phyloP scores from a whole-genome alignment of 2,888 invertebrate species.

The Capitulum mitella region DNA sequence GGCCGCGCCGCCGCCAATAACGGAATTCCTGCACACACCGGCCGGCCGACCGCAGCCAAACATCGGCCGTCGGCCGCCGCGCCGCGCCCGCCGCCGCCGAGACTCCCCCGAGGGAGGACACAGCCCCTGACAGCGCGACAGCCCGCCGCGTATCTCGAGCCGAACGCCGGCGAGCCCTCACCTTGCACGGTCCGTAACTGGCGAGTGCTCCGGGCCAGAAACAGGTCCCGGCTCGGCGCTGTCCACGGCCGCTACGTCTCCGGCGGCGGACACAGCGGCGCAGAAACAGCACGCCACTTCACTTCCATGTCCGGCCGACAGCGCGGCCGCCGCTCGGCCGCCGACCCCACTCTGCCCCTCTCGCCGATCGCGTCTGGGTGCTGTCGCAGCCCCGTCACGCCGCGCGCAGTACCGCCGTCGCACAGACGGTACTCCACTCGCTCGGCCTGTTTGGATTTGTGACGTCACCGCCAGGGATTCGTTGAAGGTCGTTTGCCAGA shows the following conservation, averaged over 20 bases:
- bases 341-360: background rate
- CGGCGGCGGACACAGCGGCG: background rate
- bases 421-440: slow-evolving; percentile 19
- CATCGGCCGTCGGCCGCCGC: background rate
- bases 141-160: too few relatives aligned
- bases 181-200: background rate
- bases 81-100: background rate
- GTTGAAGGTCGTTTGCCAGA: slow-evolving; percentile 24
- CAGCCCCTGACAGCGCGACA: too few relatives aligned
- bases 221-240: background rate
- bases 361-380: too few relatives aligned
- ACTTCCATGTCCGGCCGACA: background rate
- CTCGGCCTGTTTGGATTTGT: slow-evolving; percentile 23
- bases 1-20: background rate
- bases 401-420: background rate
- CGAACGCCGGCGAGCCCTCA: background rate
- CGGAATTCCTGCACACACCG: slow-evolving; percentile 10
- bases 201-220: background rate
- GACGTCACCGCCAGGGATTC: slow-evolving; percentile 20
- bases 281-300: background rate
- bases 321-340: background rate
- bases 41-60: background rate
- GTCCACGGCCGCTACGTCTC: background rate
- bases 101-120: background rate
- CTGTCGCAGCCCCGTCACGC: background rate